Percentiles rank a stretch among this genome's conserved stretches.
Conservation (phyloP, 2,888 invertebrate species). For the Machimus rusticus region DNA sequence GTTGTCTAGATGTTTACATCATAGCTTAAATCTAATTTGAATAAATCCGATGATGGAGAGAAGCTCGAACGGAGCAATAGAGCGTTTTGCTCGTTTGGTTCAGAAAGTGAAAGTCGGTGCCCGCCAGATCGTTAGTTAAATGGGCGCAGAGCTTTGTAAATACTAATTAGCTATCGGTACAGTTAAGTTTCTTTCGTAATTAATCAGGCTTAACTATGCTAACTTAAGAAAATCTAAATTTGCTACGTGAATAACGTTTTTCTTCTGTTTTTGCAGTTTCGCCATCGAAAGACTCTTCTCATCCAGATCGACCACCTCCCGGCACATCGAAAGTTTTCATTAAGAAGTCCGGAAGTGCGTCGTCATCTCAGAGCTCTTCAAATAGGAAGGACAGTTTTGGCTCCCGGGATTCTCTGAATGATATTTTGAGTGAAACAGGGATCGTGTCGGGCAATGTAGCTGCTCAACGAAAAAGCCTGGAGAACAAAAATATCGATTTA, state of each 20-base stretch:
- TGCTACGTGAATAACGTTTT: neutral
- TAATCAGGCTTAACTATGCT: neutral
- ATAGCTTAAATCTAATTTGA: conserved; percentile 19
- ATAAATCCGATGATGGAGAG: neutral
- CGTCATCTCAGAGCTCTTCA: conserved; percentile 54
- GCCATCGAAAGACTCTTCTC: conserved; percentile 54
- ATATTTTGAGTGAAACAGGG: conserved; percentile 60
- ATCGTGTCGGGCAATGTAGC: conserved; percentile 63
- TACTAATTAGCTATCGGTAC: neutral
- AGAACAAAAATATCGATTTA: conserved; percentile 60
- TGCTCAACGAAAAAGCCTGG: conserved; percentile 67
- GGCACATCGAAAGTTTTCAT: conserved; percentile 58
- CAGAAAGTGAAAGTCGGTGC: conserved; percentile 28
- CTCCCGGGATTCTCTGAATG: conserved; percentile 61
- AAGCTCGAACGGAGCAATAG: neutral
- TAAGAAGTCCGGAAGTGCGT: conserved; percentile 56
- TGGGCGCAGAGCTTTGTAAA: neutral
- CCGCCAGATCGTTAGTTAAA: neutral
- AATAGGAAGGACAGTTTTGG: conserved; percentile 62
- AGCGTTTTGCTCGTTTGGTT: conserved; percentile 9
- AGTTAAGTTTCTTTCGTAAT: neutral
- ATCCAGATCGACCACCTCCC: conserved; percentile 64
- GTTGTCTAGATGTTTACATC: conserved; percentile 23
- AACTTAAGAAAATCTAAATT: neutral
- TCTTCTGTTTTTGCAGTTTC: conserved; percentile 48